A percentile compares a stretch with the other conserved stretches of the same genome.
phyloP scores from a whole-genome alignment of 2,888 invertebrate genomes.

The Drosophila borborema region DNA sequence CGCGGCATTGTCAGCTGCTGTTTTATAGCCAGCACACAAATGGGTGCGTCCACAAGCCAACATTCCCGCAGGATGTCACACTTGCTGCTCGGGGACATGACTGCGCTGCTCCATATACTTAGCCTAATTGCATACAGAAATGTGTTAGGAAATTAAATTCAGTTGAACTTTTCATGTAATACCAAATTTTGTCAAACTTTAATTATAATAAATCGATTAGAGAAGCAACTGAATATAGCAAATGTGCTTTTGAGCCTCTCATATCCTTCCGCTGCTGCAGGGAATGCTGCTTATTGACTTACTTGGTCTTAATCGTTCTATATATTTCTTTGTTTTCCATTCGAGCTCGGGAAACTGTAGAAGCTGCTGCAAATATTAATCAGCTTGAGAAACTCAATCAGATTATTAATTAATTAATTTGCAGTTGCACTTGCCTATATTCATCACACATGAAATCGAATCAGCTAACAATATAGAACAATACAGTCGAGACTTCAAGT shows the following conservation, averaged over 20 bases:
- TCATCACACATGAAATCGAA: conserved; percentile 10
- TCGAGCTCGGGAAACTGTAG: neutral
- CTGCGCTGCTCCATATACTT: conserved; percentile 34
- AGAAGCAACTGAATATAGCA: too few species aligned
- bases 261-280: too few species aligned
- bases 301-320: too few species aligned
- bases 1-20: conserved; percentile 26
- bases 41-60: conserved; percentile 46
- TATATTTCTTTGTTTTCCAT: too few species aligned
- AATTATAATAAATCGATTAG: too few species aligned
- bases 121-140: conserved; percentile 43
- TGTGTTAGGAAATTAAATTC: conserved; percentile 4
- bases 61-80: conserved; percentile 50
- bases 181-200: conserved; percentile 2
- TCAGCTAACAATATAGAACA: neutral
- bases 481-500: neutral
- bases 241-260: too few species aligned
- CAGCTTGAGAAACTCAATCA: neutral
- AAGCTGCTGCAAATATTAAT: neutral
- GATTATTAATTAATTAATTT: neutral
- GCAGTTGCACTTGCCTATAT: neutral
- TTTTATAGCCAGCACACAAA: conserved; percentile 57
- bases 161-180: neutral
- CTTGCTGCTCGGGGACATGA: conserved; percentile 24
- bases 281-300: too few species aligned